phyloP scores from a whole-genome alignment of 2,113 vertebrate species.

The Anoplopoma fimbria region DNA sequence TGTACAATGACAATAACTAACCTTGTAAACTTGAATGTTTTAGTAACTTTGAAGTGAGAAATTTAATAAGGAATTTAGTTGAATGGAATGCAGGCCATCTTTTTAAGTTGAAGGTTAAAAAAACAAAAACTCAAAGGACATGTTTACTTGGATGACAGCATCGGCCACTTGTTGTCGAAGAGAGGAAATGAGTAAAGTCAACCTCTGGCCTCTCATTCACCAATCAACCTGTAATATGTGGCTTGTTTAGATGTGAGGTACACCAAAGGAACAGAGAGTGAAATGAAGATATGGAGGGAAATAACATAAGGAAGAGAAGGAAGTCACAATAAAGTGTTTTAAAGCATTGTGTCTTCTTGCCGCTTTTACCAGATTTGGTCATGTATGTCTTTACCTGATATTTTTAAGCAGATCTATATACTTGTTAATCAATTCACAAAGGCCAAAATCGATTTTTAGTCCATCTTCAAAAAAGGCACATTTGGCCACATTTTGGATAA shows the following conservation, averaged over 20 bases:
- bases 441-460: too few relatives aligned
- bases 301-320: background rate
- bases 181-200: constrained; percentile 42
- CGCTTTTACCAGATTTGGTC: background rate
- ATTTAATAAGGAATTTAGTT: background rate
- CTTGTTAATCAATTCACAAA: too few relatives aligned
- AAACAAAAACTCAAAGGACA: background rate
- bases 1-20: background rate
- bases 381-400: too few relatives aligned
- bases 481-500: too few relatives aligned
- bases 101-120: background rate
- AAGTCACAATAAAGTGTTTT: background rate
- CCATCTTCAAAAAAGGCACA: too few relatives aligned
- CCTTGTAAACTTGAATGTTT: background rate
- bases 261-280: background rate
- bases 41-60: background rate
- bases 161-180: constrained; percentile 25
- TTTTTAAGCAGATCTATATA: too few relatives aligned
- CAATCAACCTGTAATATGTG: background rate
- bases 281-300: background rate
- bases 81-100: background rate
- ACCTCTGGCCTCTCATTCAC: constrained; percentile 27
- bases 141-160: background rate
- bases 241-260: background rate
- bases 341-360: background rate